A percentile compares a stretch with the other conserved stretches of the same genome.
phyloP scores from a whole-genome alignment of 2,113 vertebrate genomes.

The Naja naja region DNA sequence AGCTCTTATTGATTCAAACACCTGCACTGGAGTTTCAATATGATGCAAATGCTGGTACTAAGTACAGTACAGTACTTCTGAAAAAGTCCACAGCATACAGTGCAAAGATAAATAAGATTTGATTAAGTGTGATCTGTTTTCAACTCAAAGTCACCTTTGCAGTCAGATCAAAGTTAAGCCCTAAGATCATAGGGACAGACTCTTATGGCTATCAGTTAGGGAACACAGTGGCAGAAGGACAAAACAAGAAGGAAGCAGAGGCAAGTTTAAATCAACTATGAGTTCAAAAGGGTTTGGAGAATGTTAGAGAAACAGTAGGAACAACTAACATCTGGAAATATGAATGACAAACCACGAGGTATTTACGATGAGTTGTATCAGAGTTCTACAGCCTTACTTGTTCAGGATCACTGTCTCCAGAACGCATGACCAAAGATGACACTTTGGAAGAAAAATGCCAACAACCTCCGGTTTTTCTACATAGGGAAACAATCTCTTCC shows the following conservation, averaged over 20 bases:
- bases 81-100: neutral
- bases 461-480: neutral
- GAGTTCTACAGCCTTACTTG: neutral
- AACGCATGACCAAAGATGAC: neutral
- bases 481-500: neutral
- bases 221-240: neutral
- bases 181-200: neutral
- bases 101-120: neutral
- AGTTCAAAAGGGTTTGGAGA: neutral
- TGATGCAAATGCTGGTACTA: neutral
- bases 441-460: neutral
- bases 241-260: neutral
- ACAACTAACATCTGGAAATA: neutral
- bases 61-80: neutral
- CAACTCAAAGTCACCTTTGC: neutral
- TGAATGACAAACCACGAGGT: neutral
- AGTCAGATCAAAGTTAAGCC: neutral
- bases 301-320: neutral
- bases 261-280: neutral
- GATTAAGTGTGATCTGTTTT: neutral
- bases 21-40: neutral
- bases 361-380: neutral
- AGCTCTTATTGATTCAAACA: neutral
- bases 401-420: neutral
- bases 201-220: neutral